Evolutionary conservation across 2,797 vertebrate species (phyloP).

Genomic region (Megaceryle alcyon): DNA sequence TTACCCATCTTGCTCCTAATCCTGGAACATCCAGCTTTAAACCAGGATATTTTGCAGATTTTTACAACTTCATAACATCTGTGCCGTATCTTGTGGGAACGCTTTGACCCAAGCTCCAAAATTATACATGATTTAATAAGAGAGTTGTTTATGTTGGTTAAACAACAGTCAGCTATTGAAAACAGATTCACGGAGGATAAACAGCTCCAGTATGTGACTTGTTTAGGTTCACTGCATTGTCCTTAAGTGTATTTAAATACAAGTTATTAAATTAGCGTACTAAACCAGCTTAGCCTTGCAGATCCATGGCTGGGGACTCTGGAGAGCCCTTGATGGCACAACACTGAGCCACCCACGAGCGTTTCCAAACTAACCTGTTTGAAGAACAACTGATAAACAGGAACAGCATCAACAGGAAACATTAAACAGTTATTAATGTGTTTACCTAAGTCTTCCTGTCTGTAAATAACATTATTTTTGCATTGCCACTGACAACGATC

Average conservation of each 20-base stretch:
- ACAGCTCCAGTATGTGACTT: conserved; percentile 15
- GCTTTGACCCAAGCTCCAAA: conserved; percentile 46
- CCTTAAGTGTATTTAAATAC: neutral
- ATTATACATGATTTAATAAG: conserved; percentile 58
- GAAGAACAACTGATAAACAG: conserved; percentile 14
- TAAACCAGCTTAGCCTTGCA: neutral
- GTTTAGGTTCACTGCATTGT: conserved; percentile 36
- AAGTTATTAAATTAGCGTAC: conserved; percentile 13
- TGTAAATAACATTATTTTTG: neutral
- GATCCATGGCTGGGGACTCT: neutral
- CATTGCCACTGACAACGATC: neutral
- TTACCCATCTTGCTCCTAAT: conserved; percentile 26
- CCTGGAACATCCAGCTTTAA: conserved; percentile 37
- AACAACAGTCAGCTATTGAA: conserved; percentile 55
- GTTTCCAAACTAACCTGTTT: conserved; percentile 8
- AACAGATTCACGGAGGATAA: conserved; percentile 50
- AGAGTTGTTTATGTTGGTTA: conserved; percentile 52
- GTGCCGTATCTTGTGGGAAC: conserved; percentile 53
- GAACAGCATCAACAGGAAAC: neutral
- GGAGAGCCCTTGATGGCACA: neutral
- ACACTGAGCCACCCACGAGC: neutral
- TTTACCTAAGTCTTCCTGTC: conserved; percentile 9
- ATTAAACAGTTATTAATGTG: neutral
- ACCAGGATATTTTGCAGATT: conserved; percentile 8
- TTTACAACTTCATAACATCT: conserved; percentile 61